Percentiles rank a stretch among this genome's conserved stretches.
These are phyloP conservation scores for Montipora efflorescens DNA, from an alignment of 64 coral and sea anemone species.

Conservation along the genomic window DNA sequence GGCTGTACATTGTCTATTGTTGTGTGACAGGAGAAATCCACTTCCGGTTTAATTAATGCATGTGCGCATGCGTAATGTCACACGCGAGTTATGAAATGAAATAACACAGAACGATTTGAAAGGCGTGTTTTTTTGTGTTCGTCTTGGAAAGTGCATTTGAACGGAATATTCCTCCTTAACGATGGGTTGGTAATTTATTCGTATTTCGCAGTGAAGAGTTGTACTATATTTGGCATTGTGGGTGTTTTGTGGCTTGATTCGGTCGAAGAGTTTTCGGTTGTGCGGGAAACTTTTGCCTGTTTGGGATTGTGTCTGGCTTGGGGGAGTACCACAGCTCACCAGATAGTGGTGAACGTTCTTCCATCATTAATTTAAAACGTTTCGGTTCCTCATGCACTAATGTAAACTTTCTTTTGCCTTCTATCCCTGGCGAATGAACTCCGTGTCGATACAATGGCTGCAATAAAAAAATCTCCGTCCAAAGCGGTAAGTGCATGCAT, in stretches of 20 bases:
- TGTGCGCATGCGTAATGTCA: constrained; percentile 60
- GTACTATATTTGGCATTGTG: constrained; percentile 11
- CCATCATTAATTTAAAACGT: constrained; percentile 62
- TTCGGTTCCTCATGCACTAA: constrained; percentile 21
- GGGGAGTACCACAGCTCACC: not conserved
- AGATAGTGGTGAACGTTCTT: not conserved
- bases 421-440: not conserved
- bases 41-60: constrained; percentile 47
- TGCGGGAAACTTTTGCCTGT: not conserved
- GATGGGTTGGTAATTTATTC: constrained; percentile 61
- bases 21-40: constrained; percentile 3
- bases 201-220: not conserved
- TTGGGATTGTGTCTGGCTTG: not conserved
- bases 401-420: constrained; percentile 5
- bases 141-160: not conserved
- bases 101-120: constrained; percentile 9
- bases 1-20: too few relatives aligned
- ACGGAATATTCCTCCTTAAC: constrained; percentile 36
- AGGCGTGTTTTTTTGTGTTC: constrained; percentile 73
- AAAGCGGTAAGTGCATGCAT: constrained; percentile 35
- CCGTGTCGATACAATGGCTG: constrained; percentile 2
- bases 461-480: constrained; percentile 36
- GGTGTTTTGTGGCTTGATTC: not conserved
- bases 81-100: constrained; percentile 30
- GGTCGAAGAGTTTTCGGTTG: constrained; percentile 5